Conservation (phyloP, 2,113 vertebrate genomes). For the Bothrops jararaca region DNA sequence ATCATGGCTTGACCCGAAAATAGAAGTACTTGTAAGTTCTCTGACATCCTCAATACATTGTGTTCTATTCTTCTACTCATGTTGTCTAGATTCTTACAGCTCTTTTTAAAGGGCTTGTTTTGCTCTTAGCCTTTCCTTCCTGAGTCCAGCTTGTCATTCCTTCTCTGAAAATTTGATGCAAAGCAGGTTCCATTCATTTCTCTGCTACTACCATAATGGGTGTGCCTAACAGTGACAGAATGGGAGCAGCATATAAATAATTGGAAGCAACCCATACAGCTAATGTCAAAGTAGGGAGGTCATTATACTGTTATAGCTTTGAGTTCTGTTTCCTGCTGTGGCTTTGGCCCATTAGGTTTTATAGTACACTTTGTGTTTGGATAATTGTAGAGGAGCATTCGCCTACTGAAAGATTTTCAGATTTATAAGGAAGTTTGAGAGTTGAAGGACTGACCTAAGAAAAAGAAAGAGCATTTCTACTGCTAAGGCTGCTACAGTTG, state of each 20-base stretch:
- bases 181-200: neutral
- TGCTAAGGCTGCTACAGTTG: neutral
- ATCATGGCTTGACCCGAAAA: neutral
- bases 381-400: neutral
- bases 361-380: neutral
- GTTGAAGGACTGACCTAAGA: neutral
- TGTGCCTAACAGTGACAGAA: accelerated
- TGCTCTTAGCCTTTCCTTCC: neutral
- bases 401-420: neutral
- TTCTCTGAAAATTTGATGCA: neutral
- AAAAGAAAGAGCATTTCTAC: neutral
- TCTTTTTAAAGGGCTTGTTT: neutral
- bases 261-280: neutral
- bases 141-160: neutral
- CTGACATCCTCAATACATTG: neutral
- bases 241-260: neutral
- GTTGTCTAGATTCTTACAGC: neutral
- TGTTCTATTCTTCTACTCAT: neutral
- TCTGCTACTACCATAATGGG: neutral
- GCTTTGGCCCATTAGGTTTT: neutral
- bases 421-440: neutral
- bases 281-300: accelerated
- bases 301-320: neutral
- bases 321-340: neutral
- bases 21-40: neutral